Evolutionary conservation across 2,888 invertebrate species (phyloP).

Genomic region (Ditula angustiorana): DNA sequence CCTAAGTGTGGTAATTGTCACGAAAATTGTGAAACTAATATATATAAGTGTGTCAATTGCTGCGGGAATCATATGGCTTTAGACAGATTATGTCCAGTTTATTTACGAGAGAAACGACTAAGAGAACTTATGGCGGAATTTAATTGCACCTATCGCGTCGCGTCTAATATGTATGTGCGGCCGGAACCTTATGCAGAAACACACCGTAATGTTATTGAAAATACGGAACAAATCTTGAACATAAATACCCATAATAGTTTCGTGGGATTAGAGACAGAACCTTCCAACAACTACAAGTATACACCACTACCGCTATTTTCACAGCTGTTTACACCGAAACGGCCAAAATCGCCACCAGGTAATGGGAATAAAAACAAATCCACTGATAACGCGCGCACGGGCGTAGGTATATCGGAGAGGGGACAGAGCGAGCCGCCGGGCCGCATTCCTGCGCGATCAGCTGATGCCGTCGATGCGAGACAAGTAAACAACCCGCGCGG

Average conservation of each 20-base stretch:
- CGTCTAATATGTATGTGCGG: conserved; percentile 37
- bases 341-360: too few species aligned
- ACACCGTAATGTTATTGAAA: background rate
- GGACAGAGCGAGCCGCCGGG: too few species aligned
- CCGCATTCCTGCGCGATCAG: too few species aligned
- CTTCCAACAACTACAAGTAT: background rate
- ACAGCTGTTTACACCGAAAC: background rate
- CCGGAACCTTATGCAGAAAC: conserved; percentile 13
- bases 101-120: conserved; percentile 40
- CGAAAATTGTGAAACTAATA: conserved; percentile 41
- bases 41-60: conserved; percentile 43
- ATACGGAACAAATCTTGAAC: background rate
- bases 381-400: too few species aligned
- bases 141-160: conserved; percentile 42
- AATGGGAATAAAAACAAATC: too few species aligned
- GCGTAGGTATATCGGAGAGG: too few species aligned
- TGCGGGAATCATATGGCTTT: conserved; percentile 43
- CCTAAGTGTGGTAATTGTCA: conserved; percentile 42
- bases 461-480: too few species aligned
- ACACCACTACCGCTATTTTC: background rate
- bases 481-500: too few species aligned
- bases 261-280: background rate
- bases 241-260: background rate
- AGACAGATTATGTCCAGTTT: conserved; percentile 42
- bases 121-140: conserved; percentile 42